Evolutionary conservation across 2,113 vertebrate genomes (phyloP), one percentile per base, ranked within the genome.

Genomic region (Lophotis ruficrista): DNA sequence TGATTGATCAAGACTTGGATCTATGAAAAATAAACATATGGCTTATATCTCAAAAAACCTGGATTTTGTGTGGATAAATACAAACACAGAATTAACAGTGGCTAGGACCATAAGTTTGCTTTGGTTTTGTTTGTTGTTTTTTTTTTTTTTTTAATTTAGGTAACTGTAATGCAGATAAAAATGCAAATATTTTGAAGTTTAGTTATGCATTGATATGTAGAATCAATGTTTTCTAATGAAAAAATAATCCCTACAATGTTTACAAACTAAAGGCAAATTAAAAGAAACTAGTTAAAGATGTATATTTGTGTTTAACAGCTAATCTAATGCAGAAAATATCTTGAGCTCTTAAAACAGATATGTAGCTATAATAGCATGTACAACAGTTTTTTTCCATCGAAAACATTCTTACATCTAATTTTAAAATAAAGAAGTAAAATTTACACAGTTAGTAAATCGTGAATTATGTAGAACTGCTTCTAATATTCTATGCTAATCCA

Each of bases 1-100:
- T 96, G 86, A 94, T 56, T 92, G 79, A 96, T 93, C 50, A 95
- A 96, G 90, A 82, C 38, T 92, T 94, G 90, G 73, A 93, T 47
- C 69, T 91, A 77, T 81, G 61, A 70, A 93, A 89, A 75, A 57
- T 12, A 45, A 89, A 83, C 47, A 90, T 90, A 93, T 72, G 78
- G 61, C 6, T 66, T 21, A 37, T 48, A 96, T 94, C 28, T 30
- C 77, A 77, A 54, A 51, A 90, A 92, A 70, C 33, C 41, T 43
- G 41, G 41, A 43, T 43, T 43, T 9, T 48, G 16, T 30, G 8
- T 68, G 37, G 15, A 33, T 92, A 96, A 96, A 78, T 35, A 20
- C n/a, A 83, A 77, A 90, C 71, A 31, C 71, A 88, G 24, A 94
- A 79, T 41, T n/a, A 60, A 53, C 43, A 43, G 9, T 30, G 68